A percentile compares a stretch with the other conserved stretches of the same genome.
These are phyloP conservation scores for Ammodramus savannarum DNA, from an alignment of 2,113 vertebrate species.

Conservation along the genomic window DNA sequence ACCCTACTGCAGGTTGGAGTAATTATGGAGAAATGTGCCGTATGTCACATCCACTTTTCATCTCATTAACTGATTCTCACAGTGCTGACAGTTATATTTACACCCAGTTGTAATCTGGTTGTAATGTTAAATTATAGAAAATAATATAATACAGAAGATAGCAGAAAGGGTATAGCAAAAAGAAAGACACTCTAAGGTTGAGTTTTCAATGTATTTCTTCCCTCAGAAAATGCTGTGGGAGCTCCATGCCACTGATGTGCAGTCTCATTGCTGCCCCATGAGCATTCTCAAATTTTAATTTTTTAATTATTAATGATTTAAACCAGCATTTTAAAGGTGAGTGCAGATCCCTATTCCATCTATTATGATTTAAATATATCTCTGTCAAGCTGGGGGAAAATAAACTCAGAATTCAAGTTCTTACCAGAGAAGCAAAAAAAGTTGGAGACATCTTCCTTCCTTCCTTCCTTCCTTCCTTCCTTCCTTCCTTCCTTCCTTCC, in stretches of 20 bases:
- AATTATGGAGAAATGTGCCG: rapidly evolving
- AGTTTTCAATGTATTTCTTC: not conserved
- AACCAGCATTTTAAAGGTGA: not conserved
- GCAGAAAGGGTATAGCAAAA: not conserved
- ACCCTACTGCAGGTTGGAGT: not conserved
- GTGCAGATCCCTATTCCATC: not conserved
- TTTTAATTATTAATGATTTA: not conserved
- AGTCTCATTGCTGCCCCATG: not conserved
- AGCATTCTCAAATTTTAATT: not conserved
- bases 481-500: not conserved
- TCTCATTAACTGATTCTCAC: not conserved
- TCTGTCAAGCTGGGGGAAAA: rapidly evolving
- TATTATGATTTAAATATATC: not conserved
- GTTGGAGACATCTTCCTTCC: not conserved
- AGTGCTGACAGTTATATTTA: not conserved
- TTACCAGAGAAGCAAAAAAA: not conserved
- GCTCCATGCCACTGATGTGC: rapidly evolving
- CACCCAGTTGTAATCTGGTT: not conserved
- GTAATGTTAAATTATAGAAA: not conserved
- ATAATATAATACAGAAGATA: not conserved
- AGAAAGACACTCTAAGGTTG: not conserved
- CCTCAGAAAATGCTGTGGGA: not conserved
- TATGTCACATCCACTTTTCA: not conserved
- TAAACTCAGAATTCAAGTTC: not conserved
- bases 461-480: not conserved